These are phyloP conservation scores for Lepus timidus DNA, from an alignment of 2,113 vertebrate genomes.

Conservation along the genomic window DNA sequence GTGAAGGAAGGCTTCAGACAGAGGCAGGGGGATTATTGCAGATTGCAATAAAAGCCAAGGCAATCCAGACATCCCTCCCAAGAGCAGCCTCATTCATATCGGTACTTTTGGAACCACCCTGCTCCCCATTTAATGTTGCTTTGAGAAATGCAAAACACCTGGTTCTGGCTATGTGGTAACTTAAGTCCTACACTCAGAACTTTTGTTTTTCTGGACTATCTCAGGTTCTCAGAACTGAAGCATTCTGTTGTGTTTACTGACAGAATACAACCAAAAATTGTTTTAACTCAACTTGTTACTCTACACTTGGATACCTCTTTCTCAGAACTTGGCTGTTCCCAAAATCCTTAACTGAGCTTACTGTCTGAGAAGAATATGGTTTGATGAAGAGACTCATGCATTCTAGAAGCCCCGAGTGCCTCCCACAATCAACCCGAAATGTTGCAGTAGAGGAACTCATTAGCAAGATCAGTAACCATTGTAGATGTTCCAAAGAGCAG, in stretches of 20 bases:
- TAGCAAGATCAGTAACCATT: conserved; percentile 15
- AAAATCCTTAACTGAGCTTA: neutral
- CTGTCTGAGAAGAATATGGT: conserved; percentile 37
- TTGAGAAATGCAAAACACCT: neutral
- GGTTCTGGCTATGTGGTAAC: neutral
- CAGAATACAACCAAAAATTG: conserved; percentile 10
- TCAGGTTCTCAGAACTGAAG: conserved; percentile 62
- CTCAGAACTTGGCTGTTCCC: neutral
- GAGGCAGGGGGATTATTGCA: neutral
- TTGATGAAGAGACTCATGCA: conserved; percentile 17
- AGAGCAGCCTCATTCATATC: neutral
- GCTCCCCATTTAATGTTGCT: neutral
- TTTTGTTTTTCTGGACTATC: conserved; percentile 36
- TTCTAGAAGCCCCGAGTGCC: neutral
- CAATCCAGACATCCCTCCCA: neutral
- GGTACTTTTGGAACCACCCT: neutral
- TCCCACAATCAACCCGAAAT: conserved; percentile 29
- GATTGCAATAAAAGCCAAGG: neutral
- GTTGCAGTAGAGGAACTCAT: conserved; percentile 4
- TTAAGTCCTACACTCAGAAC: neutral
- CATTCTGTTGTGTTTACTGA: neutral
- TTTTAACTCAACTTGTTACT: conserved; percentile 38
- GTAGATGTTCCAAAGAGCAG: conserved; percentile 45
- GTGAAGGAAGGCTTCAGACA: neutral
- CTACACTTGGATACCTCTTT: conserved; percentile 20